Evolutionary conservation across 2,113 vertebrate species (phyloP), one percentile per base, ranked within the genome.

Genomic region (Gymnocephalus cernua): DNA sequence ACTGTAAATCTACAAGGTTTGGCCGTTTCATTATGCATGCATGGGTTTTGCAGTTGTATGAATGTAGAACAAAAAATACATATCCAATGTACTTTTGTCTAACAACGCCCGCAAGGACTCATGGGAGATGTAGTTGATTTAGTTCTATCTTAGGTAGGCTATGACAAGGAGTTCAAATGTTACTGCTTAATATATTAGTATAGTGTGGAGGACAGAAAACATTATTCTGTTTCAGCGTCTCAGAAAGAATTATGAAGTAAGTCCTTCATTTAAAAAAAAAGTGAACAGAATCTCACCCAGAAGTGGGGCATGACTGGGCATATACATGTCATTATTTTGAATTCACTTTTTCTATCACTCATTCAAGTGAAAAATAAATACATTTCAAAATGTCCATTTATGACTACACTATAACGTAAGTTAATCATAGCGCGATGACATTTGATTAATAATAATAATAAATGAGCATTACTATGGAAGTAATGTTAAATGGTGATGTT

Each of bases 71-170:
- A 64, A 65, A n/a, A 35, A 62, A 21, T 9, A 38, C 15, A 12
- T 4, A 4, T 19, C 0, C 18, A 14, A 18, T 21, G 12, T n/a
- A 4, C 50, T 18, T 71, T 62, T 19, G 35, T 23, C 15, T 3
- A 47, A 3, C 8, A 51, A 25, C 3, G 12, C 10, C 7, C 25
- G n/a, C 35, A 50, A 61, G 53, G 51, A 3, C 3, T 56, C 38
- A 18, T 68, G 69, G 69, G 47, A 79, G n/a, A 74, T 67, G 56
- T 79, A 68, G 63, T 67, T 47, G 3, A 41, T 73, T 41, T 41
- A 41, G 38, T 21, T 44, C 1, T 62, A 19, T 29, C 13, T 11
- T 15, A 1, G 35, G 2, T 8, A 45, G 32, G 59, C 10, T 41
- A 44, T 4, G 11, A 53, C 21, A 51, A 8, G 3, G n/a, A 14